phyloP scores from a whole-genome alignment of 2,113 vertebrate genomes.

The Amazona vittata region DNA sequence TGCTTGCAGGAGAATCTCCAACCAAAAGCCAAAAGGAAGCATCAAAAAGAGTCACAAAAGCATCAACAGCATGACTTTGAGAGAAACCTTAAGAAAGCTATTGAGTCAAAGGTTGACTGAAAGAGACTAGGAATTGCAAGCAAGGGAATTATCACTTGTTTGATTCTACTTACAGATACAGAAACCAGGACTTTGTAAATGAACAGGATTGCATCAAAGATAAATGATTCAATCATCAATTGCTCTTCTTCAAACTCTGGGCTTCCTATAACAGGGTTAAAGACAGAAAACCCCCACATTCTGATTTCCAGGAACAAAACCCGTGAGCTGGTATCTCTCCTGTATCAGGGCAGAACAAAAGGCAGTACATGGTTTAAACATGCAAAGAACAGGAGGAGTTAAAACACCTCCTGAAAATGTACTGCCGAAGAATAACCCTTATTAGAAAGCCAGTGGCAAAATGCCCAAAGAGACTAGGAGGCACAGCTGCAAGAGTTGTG shows the following conservation, averaged over 20 bases:
- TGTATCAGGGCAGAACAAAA: slow-evolving; percentile 50
- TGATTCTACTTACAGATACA: slow-evolving; percentile 30
- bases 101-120: neutral
- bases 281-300: neutral
- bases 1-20: slow-evolving; percentile 37
- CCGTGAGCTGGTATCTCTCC: neutral
- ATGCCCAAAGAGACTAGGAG: slow-evolving; percentile 23
- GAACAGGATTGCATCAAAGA: slow-evolving; percentile 63
- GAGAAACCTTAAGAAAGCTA: slow-evolving; percentile 49
- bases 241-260: neutral
- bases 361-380: slow-evolving; percentile 22
- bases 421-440: slow-evolving; percentile 11
- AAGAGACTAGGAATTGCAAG: slow-evolving; percentile 19
- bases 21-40: slow-evolving; percentile 58
- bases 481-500: slow-evolving; percentile 24
- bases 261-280: slow-evolving; percentile 21
- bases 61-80: slow-evolving; percentile 20
- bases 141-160: slow-evolving; percentile 26
- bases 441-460: slow-evolving; percentile 49
- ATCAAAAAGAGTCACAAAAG: slow-evolving; percentile 55
- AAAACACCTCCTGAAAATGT: slow-evolving; percentile 44
- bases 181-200: slow-evolving; percentile 54
- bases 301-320: slow-evolving; percentile 54
- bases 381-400: slow-evolving; percentile 43
- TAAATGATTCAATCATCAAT: slow-evolving; percentile 50